Conservation (phyloP, 2,797 vertebrate genomes). For the Chloroceryle inda region DNA sequence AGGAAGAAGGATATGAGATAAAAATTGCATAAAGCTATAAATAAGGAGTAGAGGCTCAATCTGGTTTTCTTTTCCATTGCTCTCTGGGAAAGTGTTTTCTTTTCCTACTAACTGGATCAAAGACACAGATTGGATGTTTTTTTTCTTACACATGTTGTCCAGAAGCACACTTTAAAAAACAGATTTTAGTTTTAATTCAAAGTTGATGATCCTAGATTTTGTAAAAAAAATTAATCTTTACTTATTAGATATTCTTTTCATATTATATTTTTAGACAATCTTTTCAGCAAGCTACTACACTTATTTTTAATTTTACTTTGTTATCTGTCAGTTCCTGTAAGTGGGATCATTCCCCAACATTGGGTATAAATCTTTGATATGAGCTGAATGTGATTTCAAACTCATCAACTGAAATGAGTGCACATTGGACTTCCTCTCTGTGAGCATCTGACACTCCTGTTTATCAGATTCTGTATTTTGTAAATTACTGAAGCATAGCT, state of each 20-base stretch:
- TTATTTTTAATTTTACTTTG: conserved; percentile 42
- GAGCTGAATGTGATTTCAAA: conserved; percentile 42
- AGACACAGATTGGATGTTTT: background rate
- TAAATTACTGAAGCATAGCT: conserved; percentile 80
- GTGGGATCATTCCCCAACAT: background rate
- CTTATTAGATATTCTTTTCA: background rate
- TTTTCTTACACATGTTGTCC: background rate
- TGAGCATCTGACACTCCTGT: conserved; percentile 76
- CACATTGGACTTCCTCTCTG: conserved; percentile 63
- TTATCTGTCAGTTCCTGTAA: conserved; percentile 20
- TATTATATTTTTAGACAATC: background rate
- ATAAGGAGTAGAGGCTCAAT: conserved; percentile 34
- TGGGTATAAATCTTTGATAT: conserved; percentile 9
- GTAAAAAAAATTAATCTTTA: background rate
- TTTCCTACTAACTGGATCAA: conserved; percentile 34
- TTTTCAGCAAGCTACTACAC: background rate
- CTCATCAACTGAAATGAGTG: conserved; percentile 43
- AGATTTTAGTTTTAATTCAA: background rate
- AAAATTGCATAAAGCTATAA: conserved; percentile 69
- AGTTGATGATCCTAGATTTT: background rate
- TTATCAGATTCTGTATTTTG: conserved; percentile 78
- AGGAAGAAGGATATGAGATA: conserved; percentile 46
- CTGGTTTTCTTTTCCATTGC: conserved; percentile 19
- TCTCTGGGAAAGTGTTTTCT: conserved; percentile 46
- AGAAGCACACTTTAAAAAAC: background rate